These are phyloP conservation scores for Hirundichthys speculiger DNA, from an alignment of 2,113 vertebrate genomes.

Conservation along the genomic window DNA sequence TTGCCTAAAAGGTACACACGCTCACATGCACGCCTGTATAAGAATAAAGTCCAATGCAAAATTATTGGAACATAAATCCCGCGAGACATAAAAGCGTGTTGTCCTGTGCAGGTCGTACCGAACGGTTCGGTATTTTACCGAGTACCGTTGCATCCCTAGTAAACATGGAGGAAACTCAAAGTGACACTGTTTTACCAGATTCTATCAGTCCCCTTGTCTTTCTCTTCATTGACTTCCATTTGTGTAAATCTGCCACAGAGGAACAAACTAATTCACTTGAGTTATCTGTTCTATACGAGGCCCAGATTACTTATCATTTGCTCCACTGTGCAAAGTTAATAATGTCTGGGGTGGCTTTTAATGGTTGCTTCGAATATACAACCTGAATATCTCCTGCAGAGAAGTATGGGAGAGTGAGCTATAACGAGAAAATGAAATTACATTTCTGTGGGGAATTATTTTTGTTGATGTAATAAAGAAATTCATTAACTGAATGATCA, in stretches of 20 bases:
- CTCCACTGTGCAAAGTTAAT: constrained; percentile 59
- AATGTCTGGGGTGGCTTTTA: constrained; percentile 52
- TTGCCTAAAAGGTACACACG: no score
- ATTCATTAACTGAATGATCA: no score
- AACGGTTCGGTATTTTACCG: no score
- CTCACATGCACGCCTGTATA: no score
- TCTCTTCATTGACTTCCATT: constrained; percentile 68
- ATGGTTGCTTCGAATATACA: constrained; percentile 65
- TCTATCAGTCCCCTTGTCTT: constrained; percentile 53
- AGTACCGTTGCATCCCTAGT: no score
- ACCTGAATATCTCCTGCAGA: constrained; percentile 49
- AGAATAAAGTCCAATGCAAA: no score
- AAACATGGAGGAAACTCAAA: constrained; percentile 37
- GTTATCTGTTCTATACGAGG: constrained; percentile 66
- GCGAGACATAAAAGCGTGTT: no score
- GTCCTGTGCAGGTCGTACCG: no score
- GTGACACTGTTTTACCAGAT: constrained; percentile 65
- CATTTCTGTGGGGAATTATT: constrained; percentile 53
- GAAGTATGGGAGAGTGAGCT: constrained; percentile 24
- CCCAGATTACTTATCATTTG: constrained; percentile 64
- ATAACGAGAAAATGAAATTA: constrained; percentile 64
- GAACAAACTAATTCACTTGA: constrained; percentile 69
- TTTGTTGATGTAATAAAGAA: constrained; percentile 9
- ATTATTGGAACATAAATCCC: no score
- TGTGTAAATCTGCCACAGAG: constrained; percentile 74